These are phyloP conservation scores for Anguilla japonica DNA, from an alignment of 2,113 vertebrate genomes.

Conservation along the genomic window DNA sequence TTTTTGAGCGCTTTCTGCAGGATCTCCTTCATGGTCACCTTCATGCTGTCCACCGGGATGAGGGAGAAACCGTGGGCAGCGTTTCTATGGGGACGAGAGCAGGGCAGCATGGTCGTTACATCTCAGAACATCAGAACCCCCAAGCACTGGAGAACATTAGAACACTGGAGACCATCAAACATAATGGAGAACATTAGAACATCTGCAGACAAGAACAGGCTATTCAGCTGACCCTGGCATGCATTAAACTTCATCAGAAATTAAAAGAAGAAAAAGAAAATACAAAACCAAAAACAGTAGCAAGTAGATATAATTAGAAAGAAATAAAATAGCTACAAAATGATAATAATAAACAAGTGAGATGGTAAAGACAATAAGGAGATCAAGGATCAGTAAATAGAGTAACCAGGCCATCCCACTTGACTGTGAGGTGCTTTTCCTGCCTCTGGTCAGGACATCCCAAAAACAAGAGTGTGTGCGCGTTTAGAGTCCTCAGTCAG, in stretches of 20 bases:
- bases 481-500: no score
- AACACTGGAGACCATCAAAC: not conserved
- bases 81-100: slow-evolving; percentile 74
- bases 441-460: no score
- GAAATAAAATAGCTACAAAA: no score
- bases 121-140: not conserved
- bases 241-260: not conserved
- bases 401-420: no score
- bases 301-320: no score
- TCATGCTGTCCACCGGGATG: slow-evolving; percentile 97
- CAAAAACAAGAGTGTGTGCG: no score
- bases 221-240: not conserved
- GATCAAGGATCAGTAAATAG: no score
- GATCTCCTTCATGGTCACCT: slow-evolving; percentile 98
- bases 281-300: no score
- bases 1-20: slow-evolving; percentile 96
- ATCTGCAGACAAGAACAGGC: not conserved
- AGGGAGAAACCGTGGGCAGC: slow-evolving; percentile 97
- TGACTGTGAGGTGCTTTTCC: no score
- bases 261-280: no score
- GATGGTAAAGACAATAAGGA: no score
- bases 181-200: not conserved
- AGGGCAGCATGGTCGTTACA: not conserved
- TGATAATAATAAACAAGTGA: no score
- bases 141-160: slow-evolving; percentile 1